These are phyloP conservation scores for Scleropages formosus DNA, from an alignment of 2,797 vertebrate genomes.

Conservation along the genomic window DNA sequence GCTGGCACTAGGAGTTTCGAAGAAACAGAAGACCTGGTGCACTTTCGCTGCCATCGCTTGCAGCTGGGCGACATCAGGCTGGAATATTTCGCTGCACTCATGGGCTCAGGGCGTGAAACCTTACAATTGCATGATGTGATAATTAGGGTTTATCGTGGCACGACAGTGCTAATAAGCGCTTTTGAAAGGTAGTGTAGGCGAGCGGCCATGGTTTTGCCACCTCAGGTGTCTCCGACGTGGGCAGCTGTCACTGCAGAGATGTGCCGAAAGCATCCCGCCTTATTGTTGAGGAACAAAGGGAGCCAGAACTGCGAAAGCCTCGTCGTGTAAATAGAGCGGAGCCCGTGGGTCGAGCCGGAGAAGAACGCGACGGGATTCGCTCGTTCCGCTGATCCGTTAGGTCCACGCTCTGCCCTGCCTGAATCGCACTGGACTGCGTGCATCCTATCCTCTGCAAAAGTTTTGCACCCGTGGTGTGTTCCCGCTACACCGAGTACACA, in stretches of 20 bases:
- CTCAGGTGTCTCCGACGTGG: conserved; percentile 2
- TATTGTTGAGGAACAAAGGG: not conserved
- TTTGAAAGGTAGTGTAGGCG: conserved; percentile 18
- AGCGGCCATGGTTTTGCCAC: not conserved
- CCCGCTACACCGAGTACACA: too few species aligned
- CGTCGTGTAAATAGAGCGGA: not conserved
- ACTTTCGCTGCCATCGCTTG: not conserved
- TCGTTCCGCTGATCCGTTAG: too few species aligned
- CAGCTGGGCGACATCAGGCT: not conserved
- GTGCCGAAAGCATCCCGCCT: not conserved
- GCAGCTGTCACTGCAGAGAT: conserved; percentile 17
- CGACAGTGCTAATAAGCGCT: conserved; percentile 18
- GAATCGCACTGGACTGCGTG: too few species aligned
- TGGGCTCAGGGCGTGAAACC: conserved; percentile 5
- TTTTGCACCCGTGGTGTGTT: too few species aligned
- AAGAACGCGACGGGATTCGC: too few species aligned
- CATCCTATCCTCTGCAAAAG: too few species aligned
- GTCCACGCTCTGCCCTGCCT: too few species aligned
- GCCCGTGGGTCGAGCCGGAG: not conserved
- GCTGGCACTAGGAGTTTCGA: not conserved
- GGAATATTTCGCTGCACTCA: not conserved
- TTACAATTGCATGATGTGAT: conserved; percentile 13
- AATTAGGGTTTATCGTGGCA: conserved; percentile 20
- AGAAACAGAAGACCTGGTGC: too few species aligned
- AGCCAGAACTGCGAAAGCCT: not conserved